These are phyloP conservation scores for Nerophis lumbriciformis DNA, from an alignment of 2,113 vertebrate genomes.

Conservation along the genomic window DNA sequence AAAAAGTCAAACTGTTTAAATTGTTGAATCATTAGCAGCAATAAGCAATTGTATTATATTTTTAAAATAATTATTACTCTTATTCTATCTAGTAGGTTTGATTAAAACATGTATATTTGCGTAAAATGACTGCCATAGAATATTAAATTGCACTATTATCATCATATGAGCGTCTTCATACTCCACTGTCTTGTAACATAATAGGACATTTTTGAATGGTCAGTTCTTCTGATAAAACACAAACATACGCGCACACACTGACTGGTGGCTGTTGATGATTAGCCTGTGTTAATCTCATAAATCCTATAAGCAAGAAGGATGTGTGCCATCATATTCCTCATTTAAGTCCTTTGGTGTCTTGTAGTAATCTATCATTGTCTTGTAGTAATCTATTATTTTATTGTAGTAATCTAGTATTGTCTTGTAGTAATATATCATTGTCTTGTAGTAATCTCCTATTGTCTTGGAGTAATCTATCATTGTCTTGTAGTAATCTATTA, in stretches of 20 bases:
- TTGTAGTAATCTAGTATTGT: too few species aligned
- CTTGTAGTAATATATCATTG: too few species aligned
- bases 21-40: too few species aligned
- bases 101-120: not conserved
- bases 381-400: too few species aligned
- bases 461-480: too few species aligned
- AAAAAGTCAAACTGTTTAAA: too few species aligned
- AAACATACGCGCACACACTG: conserved; percentile 24
- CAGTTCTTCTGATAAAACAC: conserved; percentile 3
- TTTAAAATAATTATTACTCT: not conserved
- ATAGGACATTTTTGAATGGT: not conserved
- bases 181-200: not conserved
- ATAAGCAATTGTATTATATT: not conserved
- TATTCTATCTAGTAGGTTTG: not conserved
- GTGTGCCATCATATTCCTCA: conserved; percentile 39
- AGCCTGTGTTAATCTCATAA: conserved; percentile 54
- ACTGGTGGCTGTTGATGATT: conserved; percentile 43
- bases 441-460: too few species aligned
- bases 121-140: too few species aligned
- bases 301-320: conserved; percentile 48
- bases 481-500: too few species aligned
- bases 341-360: not conserved
- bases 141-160: not conserved
- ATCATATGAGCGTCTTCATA: not conserved
- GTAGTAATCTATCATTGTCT: too few species aligned